These are phyloP conservation scores for Leptoteleia sp. DNA, from an alignment of 1,140 invertebrate species.

Conservation along the genomic window DNA sequence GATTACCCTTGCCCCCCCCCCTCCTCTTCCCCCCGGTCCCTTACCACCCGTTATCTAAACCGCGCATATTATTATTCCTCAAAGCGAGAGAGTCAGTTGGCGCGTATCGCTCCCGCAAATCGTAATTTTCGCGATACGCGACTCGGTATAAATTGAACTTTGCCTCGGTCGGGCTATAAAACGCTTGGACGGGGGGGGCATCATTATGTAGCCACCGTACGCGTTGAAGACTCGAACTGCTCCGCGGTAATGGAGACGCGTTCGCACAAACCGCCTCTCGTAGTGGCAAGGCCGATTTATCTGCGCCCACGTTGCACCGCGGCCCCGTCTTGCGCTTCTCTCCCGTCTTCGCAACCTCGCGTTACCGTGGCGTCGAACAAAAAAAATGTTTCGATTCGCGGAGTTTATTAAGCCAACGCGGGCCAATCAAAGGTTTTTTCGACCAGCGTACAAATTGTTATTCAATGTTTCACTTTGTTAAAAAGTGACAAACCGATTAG, in stretches of 20 bases:
- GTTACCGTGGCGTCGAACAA: conserved; percentile 6
- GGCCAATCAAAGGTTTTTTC: too few species aligned
- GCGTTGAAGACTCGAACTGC: conserved; percentile 56
- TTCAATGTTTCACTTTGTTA: too few species aligned
- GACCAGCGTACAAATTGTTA: too few species aligned
- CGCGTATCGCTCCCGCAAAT: conserved; percentile 51
- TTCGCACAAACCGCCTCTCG: conserved; percentile 73
- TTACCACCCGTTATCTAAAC: conserved; percentile 49
- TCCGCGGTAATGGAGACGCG: conserved; percentile 76
- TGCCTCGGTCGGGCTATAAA: conserved; percentile 59
- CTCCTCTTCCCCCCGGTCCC: too few species aligned
- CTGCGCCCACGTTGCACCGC: conserved; percentile 73
- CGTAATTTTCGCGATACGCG: conserved; percentile 61
- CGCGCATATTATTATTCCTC: conserved; percentile 47
- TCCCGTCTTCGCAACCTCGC: conserved; percentile 21
- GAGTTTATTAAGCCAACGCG: neutral
- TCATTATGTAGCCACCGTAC: conserved; percentile 68
- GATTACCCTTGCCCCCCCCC: conserved; percentile 36
- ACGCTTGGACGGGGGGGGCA: conserved; percentile 58
- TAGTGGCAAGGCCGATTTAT: conserved; percentile 77
- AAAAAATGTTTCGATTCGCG: neutral
- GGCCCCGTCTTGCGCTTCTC: conserved; percentile 37
- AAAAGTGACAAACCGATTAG: too few species aligned
- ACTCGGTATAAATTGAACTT: conserved; percentile 59
- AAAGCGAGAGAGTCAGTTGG: conserved; percentile 40